Evolutionary conservation across 2,888 invertebrate species (phyloP).

Genomic region (Tenthredo scrophulariae): DNA sequence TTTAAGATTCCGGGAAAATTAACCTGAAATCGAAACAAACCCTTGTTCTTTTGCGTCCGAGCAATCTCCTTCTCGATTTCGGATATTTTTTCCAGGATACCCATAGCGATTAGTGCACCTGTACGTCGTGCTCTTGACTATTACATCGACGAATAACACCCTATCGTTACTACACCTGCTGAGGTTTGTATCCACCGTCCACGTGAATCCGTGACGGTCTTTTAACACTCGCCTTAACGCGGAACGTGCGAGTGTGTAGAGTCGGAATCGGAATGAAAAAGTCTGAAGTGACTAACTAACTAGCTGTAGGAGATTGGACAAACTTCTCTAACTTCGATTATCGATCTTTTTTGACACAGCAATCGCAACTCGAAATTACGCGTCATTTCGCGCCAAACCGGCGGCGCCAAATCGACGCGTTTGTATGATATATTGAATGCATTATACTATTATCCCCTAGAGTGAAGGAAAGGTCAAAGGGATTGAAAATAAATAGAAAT

Average conservation of each 20-base stretch:
- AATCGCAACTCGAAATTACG: not conserved
- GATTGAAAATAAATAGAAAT: not conserved
- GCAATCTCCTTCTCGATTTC: slow-evolving; percentile 99
- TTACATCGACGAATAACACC: slow-evolving; percentile 12
- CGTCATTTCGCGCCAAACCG: not conserved
- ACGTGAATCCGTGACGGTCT: slow-evolving; percentile 28
- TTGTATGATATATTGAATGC: not conserved
- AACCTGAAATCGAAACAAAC: slow-evolving; percentile 78
- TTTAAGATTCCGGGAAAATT: not conserved
- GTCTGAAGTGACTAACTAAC: not conserved
- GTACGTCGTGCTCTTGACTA: not conserved
- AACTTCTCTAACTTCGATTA: not conserved
- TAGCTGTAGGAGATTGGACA: not conserved
- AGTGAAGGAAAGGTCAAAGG: not conserved
- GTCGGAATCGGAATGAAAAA: not conserved
- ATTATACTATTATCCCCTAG: not conserved
- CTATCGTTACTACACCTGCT: not conserved
- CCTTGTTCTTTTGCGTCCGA: slow-evolving; percentile 99
- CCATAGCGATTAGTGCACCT: slow-evolving; percentile 84
- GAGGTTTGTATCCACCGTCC: not conserved
- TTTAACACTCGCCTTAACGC: not conserved
- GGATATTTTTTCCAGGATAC: slow-evolving; percentile 98
- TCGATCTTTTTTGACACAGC: not conserved
- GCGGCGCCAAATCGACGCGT: not conserved
- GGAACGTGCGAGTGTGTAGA: not conserved